A percentile compares a stretch with the other conserved stretches of the same genome.
Evolutionary conservation across 2,113 vertebrate genomes (phyloP).

Genomic region (Varanus salvator): DNA sequence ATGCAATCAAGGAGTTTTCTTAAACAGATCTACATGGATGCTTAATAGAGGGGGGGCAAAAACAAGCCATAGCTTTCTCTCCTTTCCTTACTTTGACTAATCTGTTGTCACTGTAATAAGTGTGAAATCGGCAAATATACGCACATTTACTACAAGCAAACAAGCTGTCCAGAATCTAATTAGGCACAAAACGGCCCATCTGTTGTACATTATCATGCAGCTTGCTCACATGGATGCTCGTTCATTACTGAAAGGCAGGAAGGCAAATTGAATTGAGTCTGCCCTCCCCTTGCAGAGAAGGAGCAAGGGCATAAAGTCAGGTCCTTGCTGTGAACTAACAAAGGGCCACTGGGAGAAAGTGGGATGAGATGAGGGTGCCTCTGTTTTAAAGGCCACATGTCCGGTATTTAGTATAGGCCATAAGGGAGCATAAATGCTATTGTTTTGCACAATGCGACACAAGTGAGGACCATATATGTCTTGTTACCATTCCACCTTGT

Average conservation of each 20-base stretch:
- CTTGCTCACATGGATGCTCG: conserved; percentile 75
- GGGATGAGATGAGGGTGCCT: conserved; percentile 74
- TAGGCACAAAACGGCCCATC: conserved; percentile 85
- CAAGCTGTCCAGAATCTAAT: conserved; percentile 82
- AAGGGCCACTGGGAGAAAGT: conserved; percentile 81
- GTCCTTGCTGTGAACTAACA: conserved; percentile 87
- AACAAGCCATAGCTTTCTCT: neutral
- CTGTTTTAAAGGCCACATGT: conserved; percentile 88
- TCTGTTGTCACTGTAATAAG: conserved; percentile 74
- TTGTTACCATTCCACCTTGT: conserved; percentile 84
- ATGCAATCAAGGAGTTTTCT: conserved; percentile 52
- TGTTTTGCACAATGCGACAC: conserved; percentile 81
- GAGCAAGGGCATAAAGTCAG: conserved; percentile 86
- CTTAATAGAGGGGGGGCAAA: conserved; percentile 21
- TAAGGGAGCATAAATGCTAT: conserved; percentile 85
- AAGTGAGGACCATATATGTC: conserved; percentile 78
- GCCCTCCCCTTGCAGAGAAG: conserved; percentile 79
- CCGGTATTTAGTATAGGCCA: conserved; percentile 83
- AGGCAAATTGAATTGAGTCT: conserved; percentile 85
- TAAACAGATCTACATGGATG: conserved; percentile 27
- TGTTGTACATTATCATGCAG: conserved; percentile 81
- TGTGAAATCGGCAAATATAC: conserved; percentile 82
- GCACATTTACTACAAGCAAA: conserved; percentile 73
- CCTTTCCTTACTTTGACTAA: conserved; percentile 61
- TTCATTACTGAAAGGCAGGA: conserved; percentile 80